Conservation (phyloP, 2,797 vertebrate genomes). For the Myripristis murdjan region DNA sequence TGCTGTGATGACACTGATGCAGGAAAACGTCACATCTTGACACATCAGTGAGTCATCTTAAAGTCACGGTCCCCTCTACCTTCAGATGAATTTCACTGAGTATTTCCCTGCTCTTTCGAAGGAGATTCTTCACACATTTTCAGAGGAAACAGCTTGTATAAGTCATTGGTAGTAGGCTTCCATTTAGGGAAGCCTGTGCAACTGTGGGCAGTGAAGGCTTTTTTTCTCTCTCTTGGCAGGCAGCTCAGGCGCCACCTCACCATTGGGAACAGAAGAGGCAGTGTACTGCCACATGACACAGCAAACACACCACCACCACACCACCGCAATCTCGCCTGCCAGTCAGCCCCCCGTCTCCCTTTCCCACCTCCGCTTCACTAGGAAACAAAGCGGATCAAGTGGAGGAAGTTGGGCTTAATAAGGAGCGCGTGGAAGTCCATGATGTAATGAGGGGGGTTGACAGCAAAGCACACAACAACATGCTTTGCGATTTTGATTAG, state of each 20-base stretch:
- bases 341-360: slow-evolving; percentile 43
- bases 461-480: slow-evolving; percentile 18
- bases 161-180: not conserved
- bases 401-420: slow-evolving; percentile 52
- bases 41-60: not conserved
- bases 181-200: not conserved
- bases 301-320: slow-evolving; percentile 58
- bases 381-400: slow-evolving; percentile 42
- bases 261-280: slow-evolving; percentile 70
- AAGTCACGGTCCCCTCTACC: not conserved
- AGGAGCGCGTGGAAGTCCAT: slow-evolving; percentile 28
- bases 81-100: not conserved
- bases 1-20: not conserved
- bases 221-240: slow-evolving; percentile 27
- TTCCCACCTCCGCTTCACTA: slow-evolving; percentile 17
- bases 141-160: not conserved
- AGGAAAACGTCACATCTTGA: slow-evolving; percentile 9
- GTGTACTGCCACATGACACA: slow-evolving; percentile 70
- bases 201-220: slow-evolving; percentile 9
- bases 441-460: slow-evolving; percentile 32
- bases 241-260: slow-evolving; percentile 32
- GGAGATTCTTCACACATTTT: slow-evolving; percentile 9
- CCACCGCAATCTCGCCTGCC: slow-evolving; percentile 60
- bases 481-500: slow-evolving; percentile 34
- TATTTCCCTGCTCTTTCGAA: not conserved